Percentiles rank a stretch among this genome's conserved stretches.
These are phyloP conservation scores for Eupithecia dodoneata DNA, from an alignment of 2,888 invertebrate genomes.

Conservation along the genomic window DNA sequence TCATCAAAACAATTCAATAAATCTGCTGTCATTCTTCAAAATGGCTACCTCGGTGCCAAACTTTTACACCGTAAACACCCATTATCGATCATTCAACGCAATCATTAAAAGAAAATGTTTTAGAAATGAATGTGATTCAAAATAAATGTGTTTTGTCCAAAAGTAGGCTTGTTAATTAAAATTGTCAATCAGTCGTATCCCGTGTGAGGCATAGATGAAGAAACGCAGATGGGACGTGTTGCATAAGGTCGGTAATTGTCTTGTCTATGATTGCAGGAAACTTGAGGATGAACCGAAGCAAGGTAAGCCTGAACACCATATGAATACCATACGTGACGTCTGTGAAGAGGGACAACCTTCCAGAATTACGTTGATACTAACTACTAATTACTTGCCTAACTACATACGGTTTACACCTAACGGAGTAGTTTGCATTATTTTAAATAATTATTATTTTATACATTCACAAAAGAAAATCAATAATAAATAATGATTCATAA, in stretches of 20 bases:
- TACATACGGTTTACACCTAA: no score
- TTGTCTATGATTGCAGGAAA: no score
- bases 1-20: conserved; percentile 7
- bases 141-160: conserved; percentile 43
- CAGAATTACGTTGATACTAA: no score
- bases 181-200: conserved; percentile 70
- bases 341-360: no score
- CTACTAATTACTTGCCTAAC: no score
- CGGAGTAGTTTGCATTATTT: no score
- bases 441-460: no score
- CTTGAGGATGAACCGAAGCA: no score
- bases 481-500: no score
- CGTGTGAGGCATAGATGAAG: conserved; percentile 51
- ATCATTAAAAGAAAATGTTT: conserved; percentile 31
- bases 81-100: conserved; percentile 29
- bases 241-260: background rate
- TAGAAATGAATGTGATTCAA: conserved; percentile 31
- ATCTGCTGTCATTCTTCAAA: background rate
- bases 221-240: conserved; percentile 22
- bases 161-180: conserved; percentile 73
- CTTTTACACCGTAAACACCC: conserved; percentile 16
- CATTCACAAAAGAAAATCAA: no score
- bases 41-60: conserved; percentile 17
- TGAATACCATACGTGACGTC: no score
- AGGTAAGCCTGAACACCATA: background rate